A percentile compares a stretch with the other conserved stretches of the same genome.
phyloP scores from a whole-genome alignment of 2,888 invertebrate species.

The Eledone cirrhosa region DNA sequence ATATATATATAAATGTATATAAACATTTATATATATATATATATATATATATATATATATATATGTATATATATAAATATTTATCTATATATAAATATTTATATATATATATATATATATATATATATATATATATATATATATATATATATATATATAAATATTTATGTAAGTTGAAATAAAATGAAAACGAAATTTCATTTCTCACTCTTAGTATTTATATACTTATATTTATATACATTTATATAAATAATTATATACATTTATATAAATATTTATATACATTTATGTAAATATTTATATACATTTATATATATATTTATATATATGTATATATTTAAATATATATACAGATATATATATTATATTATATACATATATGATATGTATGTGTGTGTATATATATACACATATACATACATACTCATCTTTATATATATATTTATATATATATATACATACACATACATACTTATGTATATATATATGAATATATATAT shows the following conservation, averaged over 20 bases:
- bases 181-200: too few relatives aligned
- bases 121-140: too few relatives aligned
- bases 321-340: not conserved
- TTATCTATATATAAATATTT: too few relatives aligned
- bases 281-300: not conserved
- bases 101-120: too few relatives aligned
- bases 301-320: not conserved
- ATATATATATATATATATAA: too few relatives aligned
- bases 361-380: not conserved
- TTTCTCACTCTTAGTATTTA: too few relatives aligned
- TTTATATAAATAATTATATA: not conserved
- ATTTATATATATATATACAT: not conserved
- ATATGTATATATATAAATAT: too few relatives aligned
- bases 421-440: not conserved
- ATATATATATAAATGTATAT: too few relatives aligned
- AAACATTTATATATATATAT: too few relatives aligned
- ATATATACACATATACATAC: not conserved
- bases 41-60: too few relatives aligned
- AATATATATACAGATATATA: not conserved
- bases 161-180: too few relatives aligned
- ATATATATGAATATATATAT: not conserved
- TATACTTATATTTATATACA: too few relatives aligned
- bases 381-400: not conserved
- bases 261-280: not conserved
- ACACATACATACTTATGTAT: not conserved